phyloP scores from a whole-genome alignment of 2,797 vertebrate species.

The Anguilla marmorata region DNA sequence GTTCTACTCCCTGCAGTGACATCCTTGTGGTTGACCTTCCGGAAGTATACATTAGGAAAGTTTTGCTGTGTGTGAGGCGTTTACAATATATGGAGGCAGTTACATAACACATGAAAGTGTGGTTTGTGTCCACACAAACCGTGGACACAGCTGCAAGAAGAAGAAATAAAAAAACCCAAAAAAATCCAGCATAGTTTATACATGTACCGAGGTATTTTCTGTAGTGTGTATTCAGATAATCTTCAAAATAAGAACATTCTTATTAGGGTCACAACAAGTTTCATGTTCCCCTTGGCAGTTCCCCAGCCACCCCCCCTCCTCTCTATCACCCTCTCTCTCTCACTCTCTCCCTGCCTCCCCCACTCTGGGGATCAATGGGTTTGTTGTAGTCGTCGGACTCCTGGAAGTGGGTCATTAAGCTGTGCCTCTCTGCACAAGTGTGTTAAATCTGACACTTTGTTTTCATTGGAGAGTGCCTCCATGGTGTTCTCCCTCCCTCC shows the following conservation, averaged over 20 bases:
- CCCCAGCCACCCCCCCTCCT: not conserved
- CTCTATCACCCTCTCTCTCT: not conserved
- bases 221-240: not conserved
- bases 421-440: slow-evolving; percentile 37
- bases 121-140: not conserved
- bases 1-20: not conserved
- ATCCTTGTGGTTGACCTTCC: not conserved
- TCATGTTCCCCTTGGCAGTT: slow-evolving; percentile 22
- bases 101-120: not conserved
- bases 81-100: slow-evolving; percentile 1
- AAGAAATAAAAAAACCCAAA: not conserved
- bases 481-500: slow-evolving; percentile 10
- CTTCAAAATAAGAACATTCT: not conserved
- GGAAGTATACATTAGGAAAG: not conserved
- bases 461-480: slow-evolving; percentile 38
- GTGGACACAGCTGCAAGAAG: not conserved
- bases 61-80: not conserved
- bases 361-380: slow-evolving; percentile 32
- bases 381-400: slow-evolving; percentile 32
- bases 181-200: not conserved
- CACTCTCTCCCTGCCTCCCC: not conserved
- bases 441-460: slow-evolving; percentile 50
- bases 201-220: not conserved
- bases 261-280: not conserved
- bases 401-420: slow-evolving; percentile 40